These are phyloP conservation scores for Orius insidiosus DNA, from an alignment of 1,140 invertebrate genomes.

Conservation along the genomic window DNA sequence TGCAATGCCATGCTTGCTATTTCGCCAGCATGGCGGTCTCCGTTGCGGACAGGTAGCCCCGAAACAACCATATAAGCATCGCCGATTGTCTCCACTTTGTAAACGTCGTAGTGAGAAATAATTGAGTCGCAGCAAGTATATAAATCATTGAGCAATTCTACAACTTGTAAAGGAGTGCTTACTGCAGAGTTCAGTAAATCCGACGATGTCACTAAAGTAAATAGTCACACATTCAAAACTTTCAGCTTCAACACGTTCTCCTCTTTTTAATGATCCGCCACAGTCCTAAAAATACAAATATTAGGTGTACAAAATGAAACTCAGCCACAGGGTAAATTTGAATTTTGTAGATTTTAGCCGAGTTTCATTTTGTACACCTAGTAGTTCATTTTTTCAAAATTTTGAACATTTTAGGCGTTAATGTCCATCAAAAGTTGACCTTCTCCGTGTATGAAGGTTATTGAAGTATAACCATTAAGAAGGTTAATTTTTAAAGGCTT, in stretches of 20 bases:
- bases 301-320: too few species aligned
- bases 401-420: too few species aligned
- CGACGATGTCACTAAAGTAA: conserved; percentile 69
- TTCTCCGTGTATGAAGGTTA: too few species aligned
- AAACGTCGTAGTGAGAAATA: conserved; percentile 60
- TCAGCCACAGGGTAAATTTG: too few species aligned
- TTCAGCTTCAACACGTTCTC: conserved; percentile 52
- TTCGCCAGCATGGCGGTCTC: conserved; percentile 57
- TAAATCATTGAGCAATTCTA: conserved; percentile 57
- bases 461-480: too few species aligned
- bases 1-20: conserved; percentile 65
- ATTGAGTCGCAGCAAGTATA: conserved; percentile 65
- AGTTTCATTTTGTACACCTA: too few species aligned
- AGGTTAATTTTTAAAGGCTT: too few species aligned
- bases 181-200: conserved; percentile 56
- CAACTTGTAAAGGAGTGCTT: conserved; percentile 56
- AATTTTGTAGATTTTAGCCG: too few species aligned
- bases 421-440: too few species aligned
- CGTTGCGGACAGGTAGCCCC: conserved; percentile 45
- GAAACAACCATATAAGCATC: conserved; percentile 57
- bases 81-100: conserved; percentile 53
- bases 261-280: conserved; percentile 64
- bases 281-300: conserved; percentile 25
- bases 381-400: too few species aligned
- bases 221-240: conserved; percentile 57